These are phyloP conservation scores for Drosophila orena DNA, from an alignment of 1,140 invertebrate species.

Conservation along the genomic window DNA sequence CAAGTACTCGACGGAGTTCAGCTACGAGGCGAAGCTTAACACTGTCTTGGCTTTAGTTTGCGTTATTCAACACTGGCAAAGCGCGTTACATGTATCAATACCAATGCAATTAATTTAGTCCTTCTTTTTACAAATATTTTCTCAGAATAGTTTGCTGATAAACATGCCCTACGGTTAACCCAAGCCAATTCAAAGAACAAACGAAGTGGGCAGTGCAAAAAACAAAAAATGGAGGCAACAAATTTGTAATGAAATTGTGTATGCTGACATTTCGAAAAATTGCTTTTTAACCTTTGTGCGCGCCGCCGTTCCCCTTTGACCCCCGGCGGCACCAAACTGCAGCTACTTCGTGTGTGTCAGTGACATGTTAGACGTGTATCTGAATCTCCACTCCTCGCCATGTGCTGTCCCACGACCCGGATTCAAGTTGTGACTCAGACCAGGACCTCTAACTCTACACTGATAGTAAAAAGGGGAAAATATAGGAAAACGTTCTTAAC, in stretches of 20 bases:
- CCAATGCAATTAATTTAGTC: background rate
- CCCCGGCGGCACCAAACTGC: slow-evolving; percentile 10
- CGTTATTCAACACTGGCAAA: background rate
- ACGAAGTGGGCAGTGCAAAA: slow-evolving; percentile 10
- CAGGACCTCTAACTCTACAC: slow-evolving; percentile 4
- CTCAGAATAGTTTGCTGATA: background rate
- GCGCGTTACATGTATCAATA: too few relatives aligned
- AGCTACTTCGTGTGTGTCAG: slow-evolving; percentile 62
- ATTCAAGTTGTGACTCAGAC: background rate
- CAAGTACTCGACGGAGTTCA: background rate
- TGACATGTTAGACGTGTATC: slow-evolving; percentile 78
- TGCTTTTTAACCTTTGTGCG: slow-evolving; percentile 81
- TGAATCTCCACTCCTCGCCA: slow-evolving; percentile 41
- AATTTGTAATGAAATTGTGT: slow-evolving; percentile 83
- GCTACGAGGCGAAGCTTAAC: background rate
- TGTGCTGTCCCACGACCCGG: slow-evolving; percentile 27
- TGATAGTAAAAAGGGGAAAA: too few relatives aligned
- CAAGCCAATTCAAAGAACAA: slow-evolving; percentile 24
- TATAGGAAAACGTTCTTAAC: too few relatives aligned
- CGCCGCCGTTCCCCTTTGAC: slow-evolving; percentile 6
- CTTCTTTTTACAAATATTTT: background rate
- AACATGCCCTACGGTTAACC: background rate
- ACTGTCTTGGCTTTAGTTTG: background rate
- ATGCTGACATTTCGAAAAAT: slow-evolving; percentile 82
- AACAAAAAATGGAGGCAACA: slow-evolving; percentile 63